These are phyloP conservation scores for Eumerus sabulonum DNA, from an alignment of 2,888 invertebrate species.

Conservation along the genomic window DNA sequence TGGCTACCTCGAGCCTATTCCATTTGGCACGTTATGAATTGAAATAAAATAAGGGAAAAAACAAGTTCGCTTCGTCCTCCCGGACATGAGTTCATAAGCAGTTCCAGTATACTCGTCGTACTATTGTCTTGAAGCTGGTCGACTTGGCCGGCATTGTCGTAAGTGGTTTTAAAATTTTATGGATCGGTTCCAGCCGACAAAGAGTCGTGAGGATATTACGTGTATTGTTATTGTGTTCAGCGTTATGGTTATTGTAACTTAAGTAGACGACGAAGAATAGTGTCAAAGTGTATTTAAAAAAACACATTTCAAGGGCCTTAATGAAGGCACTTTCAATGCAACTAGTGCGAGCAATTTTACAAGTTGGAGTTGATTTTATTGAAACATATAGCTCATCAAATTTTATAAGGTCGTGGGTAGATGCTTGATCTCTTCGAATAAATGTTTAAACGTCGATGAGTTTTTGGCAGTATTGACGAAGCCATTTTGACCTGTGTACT, in stretches of 20 bases:
- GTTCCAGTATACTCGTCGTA: not conserved
- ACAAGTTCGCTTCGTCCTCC: not conserved
- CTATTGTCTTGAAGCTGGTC: no score
- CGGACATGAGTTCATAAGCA: conserved; percentile 28
- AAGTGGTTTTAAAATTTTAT: conserved; percentile 63
- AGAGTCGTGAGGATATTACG: not conserved
- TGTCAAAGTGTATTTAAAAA: conserved; percentile 44
- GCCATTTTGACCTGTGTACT: no score
- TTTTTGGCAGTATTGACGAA: no score
- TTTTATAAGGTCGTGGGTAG: not conserved
- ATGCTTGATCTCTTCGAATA: not conserved
- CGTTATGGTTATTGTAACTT: conserved; percentile 54
- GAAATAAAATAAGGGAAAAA: not conserved
- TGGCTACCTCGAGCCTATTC: conserved; percentile 11
- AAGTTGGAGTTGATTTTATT: conserved; percentile 10
- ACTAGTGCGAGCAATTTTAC: conserved; percentile 30
- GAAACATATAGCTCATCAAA: not conserved
- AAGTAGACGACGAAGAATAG: conserved; percentile 43
- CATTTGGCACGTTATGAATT: conserved; percentile 1
- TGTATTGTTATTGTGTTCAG: conserved; percentile 31
- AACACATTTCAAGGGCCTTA: conserved; percentile 26
- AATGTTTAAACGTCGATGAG: no score
- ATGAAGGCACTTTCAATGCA: conserved; percentile 57
- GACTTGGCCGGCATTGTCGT: not conserved
- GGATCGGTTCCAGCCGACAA: conserved; percentile 19